Conservation (phyloP, 2,113 vertebrate genomes). For the Theristicus caerulescens region DNA sequence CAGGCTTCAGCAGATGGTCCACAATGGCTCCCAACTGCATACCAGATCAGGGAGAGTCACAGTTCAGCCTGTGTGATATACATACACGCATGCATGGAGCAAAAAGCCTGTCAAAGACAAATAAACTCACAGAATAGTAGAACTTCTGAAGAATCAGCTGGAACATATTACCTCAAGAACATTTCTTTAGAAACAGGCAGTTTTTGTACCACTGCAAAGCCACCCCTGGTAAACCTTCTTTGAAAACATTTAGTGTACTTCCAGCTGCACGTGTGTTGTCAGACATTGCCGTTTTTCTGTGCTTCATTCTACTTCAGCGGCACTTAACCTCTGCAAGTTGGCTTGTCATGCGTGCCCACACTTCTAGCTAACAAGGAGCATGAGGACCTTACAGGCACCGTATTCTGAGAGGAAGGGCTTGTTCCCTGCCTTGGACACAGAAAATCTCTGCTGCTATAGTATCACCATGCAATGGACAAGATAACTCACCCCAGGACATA, state of each 20-base stretch:
- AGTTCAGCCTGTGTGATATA: not conserved
- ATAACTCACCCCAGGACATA: not conserved
- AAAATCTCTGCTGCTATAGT: not conserved
- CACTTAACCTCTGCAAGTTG: not conserved
- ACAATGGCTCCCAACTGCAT: not conserved
- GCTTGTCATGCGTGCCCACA: no score
- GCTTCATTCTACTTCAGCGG: not conserved
- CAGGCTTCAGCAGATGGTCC: not conserved
- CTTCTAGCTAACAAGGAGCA: not conserved
- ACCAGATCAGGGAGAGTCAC: not conserved
- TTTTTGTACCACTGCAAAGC: not conserved
- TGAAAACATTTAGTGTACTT: not conserved
- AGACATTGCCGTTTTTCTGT: not conserved
- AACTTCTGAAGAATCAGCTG: not conserved
- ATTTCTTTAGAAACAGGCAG: not conserved
- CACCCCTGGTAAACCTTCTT: not conserved
- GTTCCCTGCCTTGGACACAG: not conserved
- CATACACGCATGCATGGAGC: not conserved
- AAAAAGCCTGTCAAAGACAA: not conserved
- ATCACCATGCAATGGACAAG: not conserved
- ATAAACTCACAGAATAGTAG: not conserved
- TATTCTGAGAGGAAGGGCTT: not conserved
- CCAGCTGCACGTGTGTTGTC: not conserved
- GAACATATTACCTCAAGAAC: not conserved
- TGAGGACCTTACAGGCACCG: not conserved